Evolutionary conservation across 23 tunicate species (phyloP).

Genomic region (Halocynthia roretzi): DNA sequence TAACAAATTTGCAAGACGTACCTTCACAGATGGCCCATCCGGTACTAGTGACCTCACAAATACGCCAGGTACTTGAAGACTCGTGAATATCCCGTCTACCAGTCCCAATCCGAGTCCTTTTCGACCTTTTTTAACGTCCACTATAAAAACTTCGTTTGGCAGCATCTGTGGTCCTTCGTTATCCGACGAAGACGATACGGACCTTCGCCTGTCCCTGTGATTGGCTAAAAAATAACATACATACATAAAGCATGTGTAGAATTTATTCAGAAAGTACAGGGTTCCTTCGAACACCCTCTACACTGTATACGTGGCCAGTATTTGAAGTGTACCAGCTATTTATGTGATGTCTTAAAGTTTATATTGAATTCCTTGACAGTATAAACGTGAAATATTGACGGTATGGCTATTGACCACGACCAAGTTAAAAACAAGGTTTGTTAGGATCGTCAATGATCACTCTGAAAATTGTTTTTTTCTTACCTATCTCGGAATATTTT

Average conservation of each 20-base stretch:
- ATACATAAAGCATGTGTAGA: too few relatives aligned
- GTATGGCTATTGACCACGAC: too few relatives aligned
- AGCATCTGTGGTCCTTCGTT: slow-evolving; percentile 14
- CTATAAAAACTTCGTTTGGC: slow-evolving; percentile 89
- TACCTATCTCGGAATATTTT: slow-evolving; percentile 26
- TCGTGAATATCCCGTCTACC: slow-evolving; percentile 67
- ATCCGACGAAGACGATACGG: background rate
- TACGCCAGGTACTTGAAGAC: slow-evolving; percentile 51
- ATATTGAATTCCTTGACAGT: too few relatives aligned
- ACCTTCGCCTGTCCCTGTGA: background rate
- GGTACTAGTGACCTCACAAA: slow-evolving; percentile 87
- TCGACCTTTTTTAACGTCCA: slow-evolving; percentile 63
- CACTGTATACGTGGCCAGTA: too few relatives aligned
- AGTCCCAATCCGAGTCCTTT: slow-evolving; percentile 73
- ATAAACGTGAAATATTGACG: too few relatives aligned
- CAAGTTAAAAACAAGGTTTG: too few relatives aligned
- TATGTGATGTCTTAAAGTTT: too few relatives aligned
- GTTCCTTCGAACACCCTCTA: too few relatives aligned
- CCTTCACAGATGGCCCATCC: slow-evolving; percentile 63
- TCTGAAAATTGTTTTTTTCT: background rate
- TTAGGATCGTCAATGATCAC: too few relatives aligned
- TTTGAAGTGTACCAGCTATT: too few relatives aligned
- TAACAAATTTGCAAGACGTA: background rate
- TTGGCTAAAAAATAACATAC: background rate
- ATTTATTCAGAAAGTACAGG: too few relatives aligned